A percentile compares a stretch with the other conserved stretches of the same genome.
Conservation (phyloP, 2,113 vertebrate species). For the Nycticebus coucang region DNA sequence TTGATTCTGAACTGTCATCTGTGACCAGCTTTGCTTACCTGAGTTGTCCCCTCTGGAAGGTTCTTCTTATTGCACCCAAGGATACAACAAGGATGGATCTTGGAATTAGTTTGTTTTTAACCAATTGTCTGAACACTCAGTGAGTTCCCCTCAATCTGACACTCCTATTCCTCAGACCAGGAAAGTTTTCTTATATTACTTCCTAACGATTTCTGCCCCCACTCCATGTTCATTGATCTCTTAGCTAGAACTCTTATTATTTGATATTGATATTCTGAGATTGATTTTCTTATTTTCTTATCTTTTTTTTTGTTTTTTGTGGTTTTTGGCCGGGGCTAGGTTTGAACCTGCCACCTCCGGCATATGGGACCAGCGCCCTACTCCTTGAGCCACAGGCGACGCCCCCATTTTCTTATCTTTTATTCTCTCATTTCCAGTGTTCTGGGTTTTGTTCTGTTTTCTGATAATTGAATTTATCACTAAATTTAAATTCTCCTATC, state of each 20-base stretch:
- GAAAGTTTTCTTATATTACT: neutral
- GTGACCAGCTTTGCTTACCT: neutral
- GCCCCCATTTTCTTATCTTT: conserved; percentile 16
- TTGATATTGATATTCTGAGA: neutral
- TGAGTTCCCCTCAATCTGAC: neutral
- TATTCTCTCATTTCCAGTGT: neutral
- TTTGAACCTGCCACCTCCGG: too few relatives aligned
- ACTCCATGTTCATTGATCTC: neutral
- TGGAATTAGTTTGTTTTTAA: neutral
- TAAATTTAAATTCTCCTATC: conserved; percentile 37
- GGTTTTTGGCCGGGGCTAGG: too few relatives aligned
- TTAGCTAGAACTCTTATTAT: neutral
- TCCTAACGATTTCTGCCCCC: neutral
- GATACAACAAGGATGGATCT: neutral
- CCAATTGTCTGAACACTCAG: neutral
- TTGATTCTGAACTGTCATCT: neutral
- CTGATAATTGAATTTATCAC: neutral
- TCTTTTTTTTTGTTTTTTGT: too few relatives aligned
- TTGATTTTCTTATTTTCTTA: neutral
- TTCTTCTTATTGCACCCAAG: neutral
- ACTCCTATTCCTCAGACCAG: neutral
- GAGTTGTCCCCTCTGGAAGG: neutral
- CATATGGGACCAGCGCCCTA: too few relatives aligned
- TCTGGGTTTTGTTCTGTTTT: conserved; percentile 17
- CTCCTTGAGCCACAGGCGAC: too few relatives aligned